Evolutionary conservation across 2,888 invertebrate genomes (phyloP), one percentile per base, ranked within the genome.

Genomic region (Monochamus alternatus): DNA sequence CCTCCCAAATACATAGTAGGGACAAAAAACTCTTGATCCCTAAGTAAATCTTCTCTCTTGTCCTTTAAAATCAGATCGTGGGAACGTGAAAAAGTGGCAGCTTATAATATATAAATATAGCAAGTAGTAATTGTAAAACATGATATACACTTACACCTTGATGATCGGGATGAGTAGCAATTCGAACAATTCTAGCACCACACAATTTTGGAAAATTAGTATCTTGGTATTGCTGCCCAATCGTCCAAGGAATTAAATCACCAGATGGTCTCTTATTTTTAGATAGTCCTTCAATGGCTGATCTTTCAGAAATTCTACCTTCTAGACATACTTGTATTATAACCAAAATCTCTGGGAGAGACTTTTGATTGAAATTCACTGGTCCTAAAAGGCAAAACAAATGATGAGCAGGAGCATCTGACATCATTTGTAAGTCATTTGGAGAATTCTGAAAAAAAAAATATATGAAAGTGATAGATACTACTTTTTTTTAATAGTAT

Each of bases 321-420:
- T 95, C 95, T 22, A 95, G 89, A 67, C 94, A 95, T 12, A 80
- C 74, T 90, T 98, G 98, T 81, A 98, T 90, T 5, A 98, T 97
- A 82, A 96, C 97, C n/a, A 98, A 90, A 71, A 98, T 95, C 89
- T 98, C 98, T 0, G 99, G 99, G 82, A 99, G 89, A 59, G 91
- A 84, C 73, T 93, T 93, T 76, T 92, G 91, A 83, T 93, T 92
- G 0, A 94, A 91, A 83, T 94, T 92, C 1, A 97, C 93, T 0
- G 99, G 98, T 0, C 96, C 96, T 78, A 99, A 90, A 55, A 99
- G 90, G 81, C 98, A 98, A 90, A 99, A 99, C 73, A 99, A 89
- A 88, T 98, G 97, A 90, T 99, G 99, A 0, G 98, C 98, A 0
- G 99, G 99, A 14, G 99, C 99, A 89, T 99, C 99, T 12, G 98